Evolutionary conservation across 2,888 invertebrate genomes (phyloP), one percentile per base, ranked within the genome.

Genomic region (Celastrina argiolus): DNA sequence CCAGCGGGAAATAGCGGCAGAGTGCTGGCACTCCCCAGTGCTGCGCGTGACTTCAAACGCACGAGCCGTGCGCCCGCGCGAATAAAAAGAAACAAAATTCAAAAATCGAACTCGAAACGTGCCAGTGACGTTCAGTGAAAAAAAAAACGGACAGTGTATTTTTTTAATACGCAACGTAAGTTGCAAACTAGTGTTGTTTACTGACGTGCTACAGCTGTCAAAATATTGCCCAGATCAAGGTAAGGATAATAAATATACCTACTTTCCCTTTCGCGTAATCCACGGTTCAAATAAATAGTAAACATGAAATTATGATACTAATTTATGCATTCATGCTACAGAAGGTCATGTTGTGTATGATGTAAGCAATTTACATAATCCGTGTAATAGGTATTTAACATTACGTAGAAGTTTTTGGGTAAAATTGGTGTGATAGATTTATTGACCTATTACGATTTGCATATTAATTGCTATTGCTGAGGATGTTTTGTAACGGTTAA

Each of bases 1-100:
- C 87, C 83, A 81, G 73, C n/a, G 74, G 85, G 85, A 88, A 87
- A 87, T 85, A 87, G 87, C 86, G n/a, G n/a, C n/a, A n/a, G n/a
- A n/a, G n/a, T 79, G 84, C 73, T 76, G 67, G 64, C 69, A 64
- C 66, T 71, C 80, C 80, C 80, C 85, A 88, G 87, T 87, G 82
- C 76, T 79, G 83, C 81, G 87, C 83, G 83, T 82, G 84, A 78
- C 77, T 75, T 73, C 74, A 77, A 74, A 76, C 84, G 87, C 80
- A 77, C 69, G 84, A 88, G 85, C 88, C 81, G 82, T 63, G 34
- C 66, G 28, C 18, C 74, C 72, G 76, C 77, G 69, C 70, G 70
- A 67, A 70, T 75, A 71, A 68, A 74, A 77, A 76, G 76, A 70
- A 72, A 70, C 69, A 69, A 74, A 73, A 67, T 69, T 71, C 58